Conservation (phyloP, 2,888 invertebrate species). For the Apamea sordens region DNA sequence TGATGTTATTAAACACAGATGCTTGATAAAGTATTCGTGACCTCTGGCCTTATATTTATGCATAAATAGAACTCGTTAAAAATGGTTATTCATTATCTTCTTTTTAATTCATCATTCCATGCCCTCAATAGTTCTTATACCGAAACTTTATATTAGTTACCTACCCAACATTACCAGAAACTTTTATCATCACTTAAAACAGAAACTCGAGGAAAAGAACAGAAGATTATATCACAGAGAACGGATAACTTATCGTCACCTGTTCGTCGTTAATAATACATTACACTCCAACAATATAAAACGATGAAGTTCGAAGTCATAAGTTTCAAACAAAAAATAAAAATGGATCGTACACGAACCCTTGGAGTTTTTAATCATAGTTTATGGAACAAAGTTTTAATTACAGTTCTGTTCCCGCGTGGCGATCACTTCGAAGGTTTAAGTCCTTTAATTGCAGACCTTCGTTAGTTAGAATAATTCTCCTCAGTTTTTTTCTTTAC, state of each 20-base stretch:
- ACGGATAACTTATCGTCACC: conserved; percentile 33
- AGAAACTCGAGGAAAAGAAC: not conserved
- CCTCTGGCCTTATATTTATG: not conserved
- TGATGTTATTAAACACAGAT: conserved; percentile 16
- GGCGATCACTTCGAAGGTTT: conserved; percentile 72
- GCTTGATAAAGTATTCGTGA: not conserved
- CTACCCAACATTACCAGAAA: not conserved
- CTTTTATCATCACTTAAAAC: conserved; percentile 8
- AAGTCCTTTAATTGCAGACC: conserved; percentile 73
- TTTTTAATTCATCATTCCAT: not conserved
- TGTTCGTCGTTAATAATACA: conserved; percentile 40
- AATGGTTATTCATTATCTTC: not conserved
- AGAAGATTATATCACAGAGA: conserved; percentile 28
- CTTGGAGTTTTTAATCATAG: conserved; percentile 78
- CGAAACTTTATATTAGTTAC: no score
- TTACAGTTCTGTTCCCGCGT: conserved; percentile 74
- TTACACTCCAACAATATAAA: conserved; percentile 46
- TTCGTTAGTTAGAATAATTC: conserved; percentile 69
- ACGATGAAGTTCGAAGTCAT: conserved; percentile 62
- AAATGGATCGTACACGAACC: conserved; percentile 65
- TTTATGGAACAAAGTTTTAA: conserved; percentile 81
- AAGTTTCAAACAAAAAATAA: conserved; percentile 67
- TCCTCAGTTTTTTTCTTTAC: conserved; percentile 61
- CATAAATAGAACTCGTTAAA: not conserved
- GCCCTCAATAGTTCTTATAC: not conserved